phyloP scores from a whole-genome alignment of 2,888 invertebrate genomes.

The Eupelmus urozonus region DNA sequence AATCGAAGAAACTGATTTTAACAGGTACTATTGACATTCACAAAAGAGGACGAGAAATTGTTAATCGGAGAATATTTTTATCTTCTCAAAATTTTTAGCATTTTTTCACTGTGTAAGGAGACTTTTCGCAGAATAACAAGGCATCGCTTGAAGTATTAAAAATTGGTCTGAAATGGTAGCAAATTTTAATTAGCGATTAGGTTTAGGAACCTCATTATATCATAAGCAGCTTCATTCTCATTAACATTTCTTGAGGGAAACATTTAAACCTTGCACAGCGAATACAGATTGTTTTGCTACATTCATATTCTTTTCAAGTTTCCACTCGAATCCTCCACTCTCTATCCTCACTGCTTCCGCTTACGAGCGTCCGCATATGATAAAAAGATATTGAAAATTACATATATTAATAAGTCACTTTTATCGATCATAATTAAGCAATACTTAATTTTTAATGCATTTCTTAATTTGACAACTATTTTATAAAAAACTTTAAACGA shows the following conservation, averaged over 20 bases:
- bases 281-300: constrained; percentile 22
- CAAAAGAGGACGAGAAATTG: constrained; percentile 43
- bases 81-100: neutral
- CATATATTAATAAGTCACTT: neutral
- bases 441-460: too few species aligned
- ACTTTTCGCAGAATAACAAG: neutral
- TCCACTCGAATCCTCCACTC: constrained; percentile 28
- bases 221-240: constrained; percentile 15
- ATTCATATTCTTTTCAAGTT: constrained; percentile 7
- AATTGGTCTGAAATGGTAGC: neutral
- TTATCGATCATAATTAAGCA: too few species aligned
- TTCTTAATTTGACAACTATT: neutral
- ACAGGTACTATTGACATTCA: constrained; percentile 56
- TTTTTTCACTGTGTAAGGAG: constrained; percentile 23
- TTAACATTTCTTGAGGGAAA: neutral
- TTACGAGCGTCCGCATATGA: neutral
- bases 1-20: constrained; percentile 40
- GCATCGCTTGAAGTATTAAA: constrained; percentile 14
- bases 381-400: constrained; percentile 42
- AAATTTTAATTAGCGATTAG: constrained; percentile 23
- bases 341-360: constrained; percentile 18
- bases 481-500: neutral
- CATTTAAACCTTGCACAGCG: constrained; percentile 26
- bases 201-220: constrained; percentile 33
- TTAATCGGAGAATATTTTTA: constrained; percentile 41